Percentiles rank a stretch among this genome's conserved stretches.
Conservation (phyloP, 2,888 invertebrate genomes). For the Luperina nickerlii region DNA sequence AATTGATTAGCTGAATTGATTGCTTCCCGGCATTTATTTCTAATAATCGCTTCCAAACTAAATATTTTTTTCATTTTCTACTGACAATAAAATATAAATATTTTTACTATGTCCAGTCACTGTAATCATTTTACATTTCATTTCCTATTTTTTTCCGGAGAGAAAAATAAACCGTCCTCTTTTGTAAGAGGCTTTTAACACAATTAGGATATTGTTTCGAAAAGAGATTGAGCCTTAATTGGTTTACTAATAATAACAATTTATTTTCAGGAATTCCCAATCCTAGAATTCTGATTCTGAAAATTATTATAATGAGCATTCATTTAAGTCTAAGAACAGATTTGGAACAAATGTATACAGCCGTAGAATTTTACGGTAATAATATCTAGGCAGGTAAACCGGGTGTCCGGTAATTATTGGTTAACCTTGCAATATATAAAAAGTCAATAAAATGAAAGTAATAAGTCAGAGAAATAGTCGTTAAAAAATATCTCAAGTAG, state of each 20-base stretch:
- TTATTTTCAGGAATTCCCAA: background rate
- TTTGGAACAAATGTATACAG: background rate
- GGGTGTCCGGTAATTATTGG: background rate
- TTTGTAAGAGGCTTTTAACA: background rate
- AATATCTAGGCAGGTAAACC: background rate
- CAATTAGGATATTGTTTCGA: background rate
- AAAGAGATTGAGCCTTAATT: background rate
- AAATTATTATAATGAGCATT: background rate
- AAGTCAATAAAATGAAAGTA: background rate
- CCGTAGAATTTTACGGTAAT: background rate
- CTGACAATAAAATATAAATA: background rate
- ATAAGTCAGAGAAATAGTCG: too few relatives aligned
- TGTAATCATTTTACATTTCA: background rate
- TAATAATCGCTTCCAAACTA: background rate
- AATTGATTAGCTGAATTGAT: conserved; percentile 17
- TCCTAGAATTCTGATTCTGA: too few relatives aligned
- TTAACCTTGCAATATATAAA: background rate
- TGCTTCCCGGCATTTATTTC: background rate
- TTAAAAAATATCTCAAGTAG: background rate
- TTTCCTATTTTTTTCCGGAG: conserved; percentile 1
- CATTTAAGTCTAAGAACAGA: background rate
- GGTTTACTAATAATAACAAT: background rate
- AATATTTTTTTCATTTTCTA: background rate
- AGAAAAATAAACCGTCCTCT: background rate
- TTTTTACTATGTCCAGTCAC: background rate